Evolutionary conservation across 2,888 invertebrate genomes (phyloP).

Genomic region (Brenthis ino): DNA sequence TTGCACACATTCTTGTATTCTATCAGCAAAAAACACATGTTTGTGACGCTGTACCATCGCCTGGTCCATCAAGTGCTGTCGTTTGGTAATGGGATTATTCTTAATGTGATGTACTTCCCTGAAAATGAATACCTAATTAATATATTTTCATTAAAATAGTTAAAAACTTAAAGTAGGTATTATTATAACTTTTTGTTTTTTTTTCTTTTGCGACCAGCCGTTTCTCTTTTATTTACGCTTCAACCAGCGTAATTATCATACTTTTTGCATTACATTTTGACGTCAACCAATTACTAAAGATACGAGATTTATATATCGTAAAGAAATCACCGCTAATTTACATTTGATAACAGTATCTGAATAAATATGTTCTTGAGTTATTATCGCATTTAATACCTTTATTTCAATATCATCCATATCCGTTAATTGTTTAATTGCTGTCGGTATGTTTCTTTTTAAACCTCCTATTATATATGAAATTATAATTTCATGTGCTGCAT

Average conservation of each 20-base stretch:
- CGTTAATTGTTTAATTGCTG: slow-evolving; percentile 45
- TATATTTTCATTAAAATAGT: not conserved
- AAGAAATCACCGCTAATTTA: slow-evolving; percentile 58
- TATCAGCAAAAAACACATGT: slow-evolving; percentile 85
- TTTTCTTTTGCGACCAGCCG: too few species aligned
- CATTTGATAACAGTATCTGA: slow-evolving; percentile 51
- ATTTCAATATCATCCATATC: slow-evolving; percentile 51
- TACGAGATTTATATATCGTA: slow-evolving; percentile 48
- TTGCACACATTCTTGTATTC: slow-evolving; percentile 86
- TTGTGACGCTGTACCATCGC: slow-evolving; percentile 83
- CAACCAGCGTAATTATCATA: too few species aligned
- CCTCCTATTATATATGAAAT: slow-evolving; percentile 12
- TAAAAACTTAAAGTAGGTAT: not conserved
- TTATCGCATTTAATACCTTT: slow-evolving; percentile 57
- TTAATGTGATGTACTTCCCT: slow-evolving; percentile 82
- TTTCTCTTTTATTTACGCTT: too few species aligned
- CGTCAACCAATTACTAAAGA: slow-evolving; percentile 23
- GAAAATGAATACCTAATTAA: slow-evolving; percentile 13
- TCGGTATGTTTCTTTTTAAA: slow-evolving; percentile 50
- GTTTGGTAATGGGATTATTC: slow-evolving; percentile 71
- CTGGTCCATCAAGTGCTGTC: slow-evolving; percentile 77
- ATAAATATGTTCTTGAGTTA: slow-evolving; percentile 49
- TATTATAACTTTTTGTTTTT: not conserved
- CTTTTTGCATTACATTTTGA: slow-evolving; percentile 15
- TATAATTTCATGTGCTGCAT: not conserved